Base-by-base conservation (phyloP, 2,797 vertebrate species). In the Bovichtus diacanthus region DNA sequence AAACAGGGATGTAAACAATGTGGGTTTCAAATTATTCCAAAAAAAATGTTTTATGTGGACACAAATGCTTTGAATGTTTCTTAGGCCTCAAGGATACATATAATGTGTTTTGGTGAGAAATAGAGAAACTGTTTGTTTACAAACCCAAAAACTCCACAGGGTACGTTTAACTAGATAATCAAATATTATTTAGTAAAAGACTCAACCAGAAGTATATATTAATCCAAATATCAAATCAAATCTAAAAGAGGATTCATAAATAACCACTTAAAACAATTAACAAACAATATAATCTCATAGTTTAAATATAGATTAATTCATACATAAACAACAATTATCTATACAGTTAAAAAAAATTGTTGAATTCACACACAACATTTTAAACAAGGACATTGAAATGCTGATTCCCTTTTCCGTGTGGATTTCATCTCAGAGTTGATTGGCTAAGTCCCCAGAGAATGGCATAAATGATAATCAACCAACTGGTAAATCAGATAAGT, bases 401-500 rank as follows among this genome's bases (percentile, higher is more conserved):
- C 15, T 15, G 15, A 51, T 29, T 59, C 9, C 1, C 21, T 50
- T 60, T 41, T 61, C 16, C n/a, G 5, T 72, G 46, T 41, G 9
- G 1, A 51, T 71, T 31, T 34, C 3, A 27, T 54, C 23, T 21
- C 44, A 50, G 38, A 36, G 39, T 19, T 34, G 10, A 49, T 23
- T 12, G 25, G 15, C 4, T 2, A 31, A 25, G 27, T 46, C 18
- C 6, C 13, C 23, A 39, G 31, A 27, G 23, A n/a, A 5, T 3
- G 27, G 44, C 46, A 44, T 12, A 31, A 49, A 56, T 31, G 5
- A 56, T 55, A 11, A 41, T 69, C 25, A 39, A 25, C 12, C 10
- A 46, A 16, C 36, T 44, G 11, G 10, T 56, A 29, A 77, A 76
- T 46, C 15, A 0, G 66, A 58, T 70, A 58, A 19, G 21, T 67